A percentile compares a stretch with the other conserved stretches of the same genome.
phyloP scores from a whole-genome alignment of 2,888 invertebrate species.

The Callyntrura sp. region DNA sequence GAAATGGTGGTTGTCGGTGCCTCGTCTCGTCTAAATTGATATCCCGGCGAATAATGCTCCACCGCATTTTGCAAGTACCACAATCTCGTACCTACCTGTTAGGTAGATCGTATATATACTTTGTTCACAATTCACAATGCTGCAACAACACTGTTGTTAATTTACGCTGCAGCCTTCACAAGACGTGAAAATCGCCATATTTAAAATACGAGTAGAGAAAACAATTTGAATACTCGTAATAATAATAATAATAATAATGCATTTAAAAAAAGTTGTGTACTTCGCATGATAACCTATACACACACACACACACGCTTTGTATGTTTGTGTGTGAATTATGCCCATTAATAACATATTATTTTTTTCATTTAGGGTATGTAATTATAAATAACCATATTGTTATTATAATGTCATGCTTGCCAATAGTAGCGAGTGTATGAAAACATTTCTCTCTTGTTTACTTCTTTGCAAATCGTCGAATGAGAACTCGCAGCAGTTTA shows the following conservation, averaged over 20 bases:
- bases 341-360: neutral
- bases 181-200: conserved; percentile 36
- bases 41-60: neutral
- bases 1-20: neutral
- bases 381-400: neutral
- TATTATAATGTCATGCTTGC: neutral
- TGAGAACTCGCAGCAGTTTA: neutral
- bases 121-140: too few species aligned
- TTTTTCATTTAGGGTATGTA: neutral
- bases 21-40: neutral
- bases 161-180: neutral
- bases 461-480: neutral
- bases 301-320: too few species aligned
- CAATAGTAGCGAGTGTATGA: conserved; percentile 15
- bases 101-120: too few species aligned
- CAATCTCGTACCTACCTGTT: neutral
- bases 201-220: conserved; percentile 3
- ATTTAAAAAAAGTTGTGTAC: too few species aligned
- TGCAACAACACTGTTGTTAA: too few species aligned
- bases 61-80: neutral
- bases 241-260: too few species aligned
- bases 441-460: neutral
- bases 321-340: neutral
- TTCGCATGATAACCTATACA: neutral
- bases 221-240: neutral